Conservation (phyloP, 2,797 vertebrate species). For the Podarcis lilfordi region DNA sequence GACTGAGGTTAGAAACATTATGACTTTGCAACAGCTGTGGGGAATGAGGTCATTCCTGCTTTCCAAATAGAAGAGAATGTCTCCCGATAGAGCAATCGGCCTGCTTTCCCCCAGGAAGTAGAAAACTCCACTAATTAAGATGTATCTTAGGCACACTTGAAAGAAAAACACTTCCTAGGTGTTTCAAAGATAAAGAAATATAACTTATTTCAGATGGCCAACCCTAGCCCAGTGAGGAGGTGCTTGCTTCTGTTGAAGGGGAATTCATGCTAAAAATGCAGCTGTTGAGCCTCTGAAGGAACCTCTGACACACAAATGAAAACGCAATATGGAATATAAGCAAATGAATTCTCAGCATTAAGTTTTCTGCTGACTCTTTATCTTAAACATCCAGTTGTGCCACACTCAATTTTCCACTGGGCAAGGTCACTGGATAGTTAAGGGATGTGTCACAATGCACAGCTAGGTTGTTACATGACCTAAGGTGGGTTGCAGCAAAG, state of each 20-base stretch:
- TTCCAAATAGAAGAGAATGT: constrained; percentile 16
- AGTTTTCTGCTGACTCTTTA: neutral
- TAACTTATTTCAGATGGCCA: constrained; percentile 5
- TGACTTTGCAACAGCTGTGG: constrained; percentile 30
- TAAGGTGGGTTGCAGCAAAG: neutral
- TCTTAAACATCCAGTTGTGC: neutral
- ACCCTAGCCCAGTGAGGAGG: neutral
- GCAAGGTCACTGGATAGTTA: neutral
- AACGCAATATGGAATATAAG: neutral
- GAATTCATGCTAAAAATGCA: neutral
- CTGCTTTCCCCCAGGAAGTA: constrained; percentile 11
- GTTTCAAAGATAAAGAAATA: constrained; percentile 14
- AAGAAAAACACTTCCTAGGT: constrained; percentile 1
- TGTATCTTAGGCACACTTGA: constrained; percentile 11
- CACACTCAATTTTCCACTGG: neutral
- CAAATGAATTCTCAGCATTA: neutral
- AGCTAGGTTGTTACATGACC: too few relatives aligned
- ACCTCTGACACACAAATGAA: neutral
- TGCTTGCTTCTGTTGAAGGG: neutral
- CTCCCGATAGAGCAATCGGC: constrained; percentile 9
- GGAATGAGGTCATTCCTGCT: constrained; percentile 31
- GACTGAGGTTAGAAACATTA: constrained; percentile 14
- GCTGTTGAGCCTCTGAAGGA: neutral
- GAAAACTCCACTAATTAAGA: constrained; percentile 31
- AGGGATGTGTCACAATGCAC: too few relatives aligned